Evolutionary conservation across 2,797 vertebrate genomes (phyloP).

Genomic region (Margarornis squamiger): DNA sequence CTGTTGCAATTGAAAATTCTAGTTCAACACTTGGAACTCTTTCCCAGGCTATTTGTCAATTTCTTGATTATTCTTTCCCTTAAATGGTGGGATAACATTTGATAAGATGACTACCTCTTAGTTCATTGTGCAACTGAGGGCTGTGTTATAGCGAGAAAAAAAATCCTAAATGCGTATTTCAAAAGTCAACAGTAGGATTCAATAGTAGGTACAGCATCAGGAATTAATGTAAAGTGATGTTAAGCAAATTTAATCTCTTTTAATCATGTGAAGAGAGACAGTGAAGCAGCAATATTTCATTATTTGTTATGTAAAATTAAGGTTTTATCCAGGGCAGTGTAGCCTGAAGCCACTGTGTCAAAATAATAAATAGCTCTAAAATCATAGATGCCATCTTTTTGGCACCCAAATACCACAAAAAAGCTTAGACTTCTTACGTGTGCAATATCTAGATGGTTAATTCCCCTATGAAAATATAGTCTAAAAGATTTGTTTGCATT

Average conservation of each 20-base stretch:
- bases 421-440: background rate
- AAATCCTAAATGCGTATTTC: background rate
- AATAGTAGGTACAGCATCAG: background rate
- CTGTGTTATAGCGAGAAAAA: background rate
- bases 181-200: background rate
- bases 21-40: background rate
- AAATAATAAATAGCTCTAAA: slow-evolving; percentile 7
- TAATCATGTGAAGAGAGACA: slow-evolving; percentile 14
- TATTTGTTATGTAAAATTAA: slow-evolving; percentile 18
- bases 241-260: slow-evolving; percentile 12
- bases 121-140: background rate
- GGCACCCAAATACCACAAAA: background rate
- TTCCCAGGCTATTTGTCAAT: background rate
- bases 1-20: background rate
- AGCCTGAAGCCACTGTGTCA: slow-evolving; percentile 28
- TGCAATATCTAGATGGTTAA: background rate
- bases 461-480: background rate
- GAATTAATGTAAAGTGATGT: background rate
- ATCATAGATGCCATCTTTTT: slow-evolving; percentile 22
- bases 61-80: background rate
- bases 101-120: background rate
- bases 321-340: background rate
- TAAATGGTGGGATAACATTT: background rate
- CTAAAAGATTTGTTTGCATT: background rate
- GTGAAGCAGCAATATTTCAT: slow-evolving; percentile 13